Evolutionary conservation across 2,888 invertebrate species (phyloP), one percentile per base, ranked within the genome.

Genomic region (Melipona bicolor): DNA sequence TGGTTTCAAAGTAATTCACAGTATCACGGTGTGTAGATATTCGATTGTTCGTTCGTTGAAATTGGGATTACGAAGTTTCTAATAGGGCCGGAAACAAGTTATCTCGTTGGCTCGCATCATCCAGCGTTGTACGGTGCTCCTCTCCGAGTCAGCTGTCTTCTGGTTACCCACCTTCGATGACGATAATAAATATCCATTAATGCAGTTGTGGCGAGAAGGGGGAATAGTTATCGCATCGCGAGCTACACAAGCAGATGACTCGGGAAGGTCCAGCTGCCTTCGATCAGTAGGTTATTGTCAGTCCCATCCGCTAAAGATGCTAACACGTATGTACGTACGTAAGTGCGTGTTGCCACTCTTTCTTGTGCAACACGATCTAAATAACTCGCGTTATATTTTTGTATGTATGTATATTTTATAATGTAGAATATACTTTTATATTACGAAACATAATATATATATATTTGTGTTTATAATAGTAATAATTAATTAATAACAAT

Each of bases 181-280:
- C 91, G 93, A 92, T 93, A 94, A 94, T 94, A 94, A 93, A 94
- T 94, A 93, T 93, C 93, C 94, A 93, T 94, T 93, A 94, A 92
- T 92, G 89, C 83, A 62, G 74, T 77, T 76, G 77, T 69, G 84
- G 82, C 77, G 86, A 74, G 74, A 86, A 88, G 85, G 91, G 89
- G 93, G 93, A 92, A 92, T 93, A 93, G 93, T 94, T 94, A 94
- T 94, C 94, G 93, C 92, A 92, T 93, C 93, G 91, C 91, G 92
- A 92, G 92, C 89, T 88, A 90, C 86, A 84, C 89, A 84, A 90
- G 92, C 92, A 94, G 94, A 94, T 94, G 94, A 94, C 92, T 94
- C 92, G 91, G 88, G 90, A 90, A 91, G 91, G 91, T 92, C 90
- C 93, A 94, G 94, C 94, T 94, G 94, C 92, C 90, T 91, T 91